Base-by-base conservation (phyloP, 2,113 vertebrate genomes). In the Hirundichthys speculiger region DNA sequence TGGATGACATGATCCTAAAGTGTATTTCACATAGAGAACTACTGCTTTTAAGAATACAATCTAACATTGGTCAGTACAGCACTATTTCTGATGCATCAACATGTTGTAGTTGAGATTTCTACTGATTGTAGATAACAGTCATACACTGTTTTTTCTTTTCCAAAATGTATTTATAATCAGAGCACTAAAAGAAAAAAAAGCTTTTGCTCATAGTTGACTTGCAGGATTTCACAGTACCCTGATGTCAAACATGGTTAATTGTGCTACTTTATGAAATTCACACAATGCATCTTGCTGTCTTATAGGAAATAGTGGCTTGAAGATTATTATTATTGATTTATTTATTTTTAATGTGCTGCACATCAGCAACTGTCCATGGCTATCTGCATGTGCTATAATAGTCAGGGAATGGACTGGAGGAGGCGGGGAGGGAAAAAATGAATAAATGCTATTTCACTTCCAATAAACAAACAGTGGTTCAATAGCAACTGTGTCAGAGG, bases 381-480 rank as follows among this genome's bases (percentile, higher is more conserved):
- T 7, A 34, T 34, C 3, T 34, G 30, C 30, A 10, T 7, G 30
- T 34, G 30, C 11, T 34, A 10, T 10, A 34, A 10, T 14, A 43
- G 53, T 64, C 47, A 24, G 39, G 20, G 43, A 30, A 42, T 60
- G 20, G 60, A 39, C 19, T 45, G 45, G 16, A 38, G 47, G 41
- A 49, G 18, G 20, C 9, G 18, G 6, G 9, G 11, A 16, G 2
- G 11, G 16, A 64, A 50, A 64, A 34, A 38, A 25, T 5, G 15
- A 64, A 54, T 54, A 61, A 75, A 84, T 60, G n/a, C 19, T 71
- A 48, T 74, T 74, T 64, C 55, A 70, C 64, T 79, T 65, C 70
- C 65, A 79, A 54, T 78, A 79, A 84, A 82, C 66, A 76, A 84
- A 67, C 71, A 50, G 14, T 20, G 18, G 18, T 53, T 79, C 49